Evolutionary conservation across 30 jellyfish, hydroid and myxozoan species (phyloP).

Genomic region (Morbakka virulenta): DNA sequence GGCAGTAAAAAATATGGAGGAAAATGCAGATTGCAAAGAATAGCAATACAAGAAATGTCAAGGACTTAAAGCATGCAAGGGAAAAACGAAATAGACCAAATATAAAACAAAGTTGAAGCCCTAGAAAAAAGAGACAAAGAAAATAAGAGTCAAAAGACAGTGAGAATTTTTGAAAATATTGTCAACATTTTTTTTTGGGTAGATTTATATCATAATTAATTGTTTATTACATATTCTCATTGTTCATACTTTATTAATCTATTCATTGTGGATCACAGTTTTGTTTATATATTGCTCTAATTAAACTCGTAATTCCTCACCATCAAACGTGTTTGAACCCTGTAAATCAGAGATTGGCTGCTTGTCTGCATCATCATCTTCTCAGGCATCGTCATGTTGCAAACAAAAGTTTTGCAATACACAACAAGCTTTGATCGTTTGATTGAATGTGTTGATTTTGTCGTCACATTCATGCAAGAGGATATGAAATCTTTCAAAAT

Average conservation of each 20-base stretch:
- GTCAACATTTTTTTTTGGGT: too few species aligned
- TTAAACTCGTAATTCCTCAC: not conserved
- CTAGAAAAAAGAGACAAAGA: too few species aligned
- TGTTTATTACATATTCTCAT: not conserved
- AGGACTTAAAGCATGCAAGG: not conserved
- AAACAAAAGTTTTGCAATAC: not conserved
- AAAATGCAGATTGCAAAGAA: not conserved
- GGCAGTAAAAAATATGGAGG: constrained; percentile 4
- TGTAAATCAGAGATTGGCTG: not conserved
- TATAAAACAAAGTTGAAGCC: too few species aligned
- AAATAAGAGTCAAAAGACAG: too few species aligned
- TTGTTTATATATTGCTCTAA: too few species aligned
- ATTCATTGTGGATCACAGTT: too few species aligned
- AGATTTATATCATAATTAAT: not conserved
- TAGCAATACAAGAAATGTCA: not conserved
- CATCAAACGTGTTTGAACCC: constrained; percentile 4
- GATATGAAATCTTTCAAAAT: constrained; percentile 35
- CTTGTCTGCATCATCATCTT: not conserved
- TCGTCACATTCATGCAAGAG: not conserved
- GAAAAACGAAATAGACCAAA: too few species aligned
- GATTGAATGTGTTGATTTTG: not conserved
- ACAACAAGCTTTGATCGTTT: not conserved
- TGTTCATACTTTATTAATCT: not conserved
- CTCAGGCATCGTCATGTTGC: constrained; percentile 9
- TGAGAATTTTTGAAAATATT: too few species aligned